Evolutionary conservation across 2,888 invertebrate genomes (phyloP).

Genomic region (Balanococcus diminutus): DNA sequence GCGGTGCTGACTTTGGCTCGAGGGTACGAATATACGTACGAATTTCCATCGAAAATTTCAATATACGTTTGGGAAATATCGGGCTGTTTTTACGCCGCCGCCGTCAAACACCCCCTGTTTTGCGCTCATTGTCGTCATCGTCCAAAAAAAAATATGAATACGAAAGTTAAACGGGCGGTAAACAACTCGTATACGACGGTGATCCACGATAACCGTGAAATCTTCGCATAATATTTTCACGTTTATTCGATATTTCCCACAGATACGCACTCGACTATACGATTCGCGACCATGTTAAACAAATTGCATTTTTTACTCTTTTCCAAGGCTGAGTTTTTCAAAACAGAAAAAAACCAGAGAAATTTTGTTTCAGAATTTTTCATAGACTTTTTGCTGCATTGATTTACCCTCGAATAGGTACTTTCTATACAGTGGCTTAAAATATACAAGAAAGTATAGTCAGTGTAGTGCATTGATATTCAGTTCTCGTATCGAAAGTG

Average conservation of each 20-base stretch:
- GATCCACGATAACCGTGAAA: no score
- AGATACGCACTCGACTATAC: no score
- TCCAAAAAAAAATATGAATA: not conserved
- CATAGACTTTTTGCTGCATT: not conserved
- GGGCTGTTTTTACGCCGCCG: not conserved
- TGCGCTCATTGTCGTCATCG: not conserved
- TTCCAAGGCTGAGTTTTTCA: no score
- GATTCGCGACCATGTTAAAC: no score
- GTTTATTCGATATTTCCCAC: no score
- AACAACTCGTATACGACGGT: no score
- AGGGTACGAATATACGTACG: not conserved
- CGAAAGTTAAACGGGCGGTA: not conserved
- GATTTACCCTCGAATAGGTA: not conserved
- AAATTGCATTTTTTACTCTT: no score
- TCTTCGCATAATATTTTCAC: no score
- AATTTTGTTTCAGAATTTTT: not conserved
- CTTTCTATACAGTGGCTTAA: not conserved
- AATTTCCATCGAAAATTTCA: constrained; percentile 12
- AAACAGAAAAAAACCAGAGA: no score
- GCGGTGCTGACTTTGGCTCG: not conserved
- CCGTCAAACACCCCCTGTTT: not conserved
- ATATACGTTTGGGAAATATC: not conserved
- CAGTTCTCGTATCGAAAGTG: not conserved
- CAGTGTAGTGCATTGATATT: not conserved
- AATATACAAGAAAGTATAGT: not conserved